Base-by-base conservation (phyloP, 2,888 invertebrate genomes). In the Rhamnusium bicolor region DNA sequence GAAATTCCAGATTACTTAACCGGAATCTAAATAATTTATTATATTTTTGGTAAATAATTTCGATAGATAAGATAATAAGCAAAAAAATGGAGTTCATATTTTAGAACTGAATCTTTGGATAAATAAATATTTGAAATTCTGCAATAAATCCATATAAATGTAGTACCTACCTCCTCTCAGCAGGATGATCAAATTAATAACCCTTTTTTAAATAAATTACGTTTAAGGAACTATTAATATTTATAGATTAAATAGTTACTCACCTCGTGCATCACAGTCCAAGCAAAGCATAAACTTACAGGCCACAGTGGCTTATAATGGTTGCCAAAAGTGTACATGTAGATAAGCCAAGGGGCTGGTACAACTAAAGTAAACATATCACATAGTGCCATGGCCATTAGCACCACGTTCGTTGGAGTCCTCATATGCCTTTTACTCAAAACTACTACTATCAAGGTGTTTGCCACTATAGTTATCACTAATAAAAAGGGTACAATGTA, bases 341-440 rank as follows among this genome's bases (percentile, higher is more conserved):
- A 96, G 88, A 97, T 93, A 60, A 97, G 92, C 92, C 96, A 96
- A 0, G 97, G 97, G 0, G 96, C 94, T 0, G 97, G 96, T 85
- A 96, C 94, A 66, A 96, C 90, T 84, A 97, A 93, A 0, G 98
- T 98, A 87, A 97, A 93, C 93, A 97, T 95, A 89, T 98, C 98
- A 81, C 96, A 96, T 3, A 98, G 90, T 0, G 98, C 98, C 97
- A 98, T 98, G n/a, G 95, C 95, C 92, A 96, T 94, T 1, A 98
- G 91, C 0, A 97, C 95, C n/a, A 94, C 92, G 88, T 97, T 97
- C 4, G 97, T 97, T 0, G 97, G 96, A 0, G 96, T 95, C 27
- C 95, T 88, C 98, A 98, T 98, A 88, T 97, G 96, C 40, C 94
- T 91, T 80, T 96, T 95, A 71, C 96, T 94, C 32, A 98, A 90